These are phyloP conservation scores for Chionis minor DNA, from an alignment of 2,113 vertebrate genomes.

Conservation along the genomic window DNA sequence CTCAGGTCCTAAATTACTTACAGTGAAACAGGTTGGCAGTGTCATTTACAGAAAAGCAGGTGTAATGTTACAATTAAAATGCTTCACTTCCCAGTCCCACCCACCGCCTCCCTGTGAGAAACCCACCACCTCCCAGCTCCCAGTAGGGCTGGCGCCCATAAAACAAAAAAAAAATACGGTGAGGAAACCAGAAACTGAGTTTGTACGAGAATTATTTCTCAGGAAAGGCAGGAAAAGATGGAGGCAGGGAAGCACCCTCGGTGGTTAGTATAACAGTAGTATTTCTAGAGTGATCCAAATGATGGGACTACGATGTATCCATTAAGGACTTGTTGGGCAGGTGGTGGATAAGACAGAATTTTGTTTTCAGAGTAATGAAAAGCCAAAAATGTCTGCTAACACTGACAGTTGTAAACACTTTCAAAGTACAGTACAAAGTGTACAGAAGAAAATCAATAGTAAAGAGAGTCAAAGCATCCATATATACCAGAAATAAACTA, in stretches of 20 bases:
- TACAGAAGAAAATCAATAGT: not conserved
- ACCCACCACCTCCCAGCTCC: not conserved
- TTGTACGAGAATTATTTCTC: not conserved
- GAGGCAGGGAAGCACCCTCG: not conserved
- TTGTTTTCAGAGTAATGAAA: not conserved
- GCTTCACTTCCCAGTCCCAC: not conserved
- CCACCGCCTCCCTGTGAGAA: not conserved
- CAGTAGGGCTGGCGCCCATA: not conserved
- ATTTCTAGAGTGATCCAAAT: not conserved
- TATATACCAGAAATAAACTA: slow-evolving; percentile 25
- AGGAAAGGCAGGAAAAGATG: not conserved
- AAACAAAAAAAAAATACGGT: not conserved
- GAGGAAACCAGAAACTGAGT: not conserved
- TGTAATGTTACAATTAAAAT: not conserved
- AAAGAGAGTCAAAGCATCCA: not conserved
- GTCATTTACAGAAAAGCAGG: not conserved
- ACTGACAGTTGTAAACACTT: not conserved
- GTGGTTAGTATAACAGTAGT: not conserved
- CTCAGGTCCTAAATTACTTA: slow-evolving; percentile 40
- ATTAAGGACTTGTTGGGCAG: not conserved
- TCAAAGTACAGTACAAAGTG: not conserved
- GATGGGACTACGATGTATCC: not conserved
- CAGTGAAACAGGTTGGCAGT: not conserved
- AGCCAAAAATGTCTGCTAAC: not conserved
- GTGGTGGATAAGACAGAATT: not conserved